Conservation (phyloP, 2,113 vertebrate species). For the Falco punctatus region DNA sequence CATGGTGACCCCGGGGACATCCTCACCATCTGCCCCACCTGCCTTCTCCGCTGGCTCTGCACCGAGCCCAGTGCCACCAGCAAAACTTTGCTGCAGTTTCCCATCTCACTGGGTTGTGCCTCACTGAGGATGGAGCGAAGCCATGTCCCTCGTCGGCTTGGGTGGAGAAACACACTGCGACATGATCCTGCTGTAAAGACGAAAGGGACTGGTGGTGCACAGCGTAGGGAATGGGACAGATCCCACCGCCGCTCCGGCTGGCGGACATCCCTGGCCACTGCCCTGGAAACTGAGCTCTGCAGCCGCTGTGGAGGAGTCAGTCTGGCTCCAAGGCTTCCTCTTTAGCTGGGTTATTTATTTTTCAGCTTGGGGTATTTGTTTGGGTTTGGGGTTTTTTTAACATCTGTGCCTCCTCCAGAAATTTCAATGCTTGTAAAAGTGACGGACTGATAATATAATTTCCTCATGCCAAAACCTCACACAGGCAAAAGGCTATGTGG, state of each 20-base stretch:
- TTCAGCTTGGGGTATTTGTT: not conserved
- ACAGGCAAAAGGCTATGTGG: not conserved
- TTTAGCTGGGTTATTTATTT: slow-evolving; percentile 4
- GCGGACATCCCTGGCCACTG: not conserved
- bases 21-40: slow-evolving; percentile 4
- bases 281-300: not conserved
- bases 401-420: slow-evolving; percentile 25
- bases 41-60: not conserved
- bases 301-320: not conserved
- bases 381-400: not conserved
- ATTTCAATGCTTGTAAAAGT: slow-evolving; percentile 18
- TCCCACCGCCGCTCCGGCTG: not conserved
- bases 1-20: not conserved
- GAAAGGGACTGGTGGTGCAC: rapidly evolving
- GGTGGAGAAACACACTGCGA: not conserved
- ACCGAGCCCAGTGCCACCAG: not conserved
- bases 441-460: not conserved
- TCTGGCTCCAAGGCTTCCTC: not conserved
- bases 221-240: not conserved
- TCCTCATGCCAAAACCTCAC: not conserved
- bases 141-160: rapidly evolving
- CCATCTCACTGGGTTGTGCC: not conserved
- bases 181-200: not conserved
- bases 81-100: not conserved
- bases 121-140: not conserved